Base-by-base conservation (phyloP, 2,797 vertebrate species). In the Adelosebastes latens region DNA sequence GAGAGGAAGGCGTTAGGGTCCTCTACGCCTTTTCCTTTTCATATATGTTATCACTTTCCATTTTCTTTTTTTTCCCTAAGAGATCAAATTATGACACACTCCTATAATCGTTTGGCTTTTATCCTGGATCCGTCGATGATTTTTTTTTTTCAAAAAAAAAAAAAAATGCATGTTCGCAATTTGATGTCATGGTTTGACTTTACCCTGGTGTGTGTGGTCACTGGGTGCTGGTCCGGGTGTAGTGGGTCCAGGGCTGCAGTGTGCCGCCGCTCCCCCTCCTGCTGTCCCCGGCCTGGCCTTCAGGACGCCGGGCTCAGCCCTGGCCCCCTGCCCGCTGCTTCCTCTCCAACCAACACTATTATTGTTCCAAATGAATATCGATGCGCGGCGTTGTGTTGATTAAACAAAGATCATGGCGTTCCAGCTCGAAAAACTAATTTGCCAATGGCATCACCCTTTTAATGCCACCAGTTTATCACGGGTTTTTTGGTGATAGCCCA, bases 1-100 rank as follows among this genome's bases (percentile, higher is more conserved):
- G 92, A 94, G 93, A 87, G 87, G 90, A 86, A 93, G 91, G 93
- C 94, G 24, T 66, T 39, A 69, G 49, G 36, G 59, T 75, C 27
- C 20, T 69, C 5, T 53, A 1, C 9, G n/a, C 13, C 29, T 68
- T 68, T 52, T 65, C 29, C 29, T 64, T 67, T 72, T 56, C 31
- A 64, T 69, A 6, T 22, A 27, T 52, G 42, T 66, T 53, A 75
- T 86, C 72, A 76, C 68, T 84, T 82, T 83, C 18, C 6, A 52
- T 77, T 63, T 74, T 75, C 58, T 63, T 69, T 39, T 58, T 74
- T 69, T 60, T 6, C 52, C 8, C 18, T 64, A 20, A 82, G 68
- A 79, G 36, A 67, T 63, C n/a, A 80, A 42, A 87, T 59, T 62
- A 53, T 77, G 58, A 34, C 63, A 74, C 32, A 60, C 2, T 70